Evolutionary conservation across 2,888 invertebrate species (phyloP).

Genomic region (Brachypterus glaber): DNA sequence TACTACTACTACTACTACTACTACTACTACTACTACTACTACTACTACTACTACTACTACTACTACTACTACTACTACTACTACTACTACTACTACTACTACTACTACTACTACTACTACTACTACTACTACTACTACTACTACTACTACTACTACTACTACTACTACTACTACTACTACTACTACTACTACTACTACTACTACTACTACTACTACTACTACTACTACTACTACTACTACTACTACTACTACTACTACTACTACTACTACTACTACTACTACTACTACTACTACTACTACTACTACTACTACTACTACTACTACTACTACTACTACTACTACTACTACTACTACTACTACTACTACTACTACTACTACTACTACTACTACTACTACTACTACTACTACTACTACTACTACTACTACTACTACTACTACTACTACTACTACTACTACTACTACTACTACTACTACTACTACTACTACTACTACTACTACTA

Average conservation of each 20-base stretch:
- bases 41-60: conserved; percentile 2
- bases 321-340: conserved; percentile 2
- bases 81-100: conserved; percentile 1
- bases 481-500: conserved; percentile 2
- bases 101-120: conserved; percentile 2
- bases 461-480: conserved; percentile 2
- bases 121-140: conserved; percentile 2
- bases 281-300: conserved; percentile 2
- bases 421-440: conserved; percentile 2
- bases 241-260: conserved; percentile 2
- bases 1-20: conserved; percentile 2
- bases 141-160: conserved; percentile 2
- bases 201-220: conserved; percentile 2
- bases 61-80: conserved; percentile 2
- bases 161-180: conserved; percentile 2
- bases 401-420: conserved; percentile 2
- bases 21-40: conserved; percentile 2
- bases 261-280: conserved; percentile 1
- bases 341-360: conserved; percentile 1
- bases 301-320: conserved; percentile 2
- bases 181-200: conserved; percentile 2
- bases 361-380: conserved; percentile 2
- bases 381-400: conserved; percentile 2
- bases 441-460: conserved; percentile 2
- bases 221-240: conserved; percentile 2